These are phyloP conservation scores for Girardinus metallicus DNA, from an alignment of 2,797 vertebrate genomes.

Conservation along the genomic window DNA sequence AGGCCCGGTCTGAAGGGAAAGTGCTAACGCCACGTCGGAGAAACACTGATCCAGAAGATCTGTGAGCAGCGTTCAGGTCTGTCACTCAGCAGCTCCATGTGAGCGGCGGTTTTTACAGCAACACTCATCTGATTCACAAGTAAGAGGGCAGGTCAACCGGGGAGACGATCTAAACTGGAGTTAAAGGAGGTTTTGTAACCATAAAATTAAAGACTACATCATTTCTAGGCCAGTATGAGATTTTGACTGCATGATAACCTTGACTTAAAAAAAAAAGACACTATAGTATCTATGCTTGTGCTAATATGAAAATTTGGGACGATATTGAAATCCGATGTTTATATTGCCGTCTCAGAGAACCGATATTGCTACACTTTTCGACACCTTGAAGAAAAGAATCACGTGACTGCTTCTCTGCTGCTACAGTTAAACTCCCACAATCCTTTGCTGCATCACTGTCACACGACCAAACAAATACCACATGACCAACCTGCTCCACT, in stretches of 20 bases:
- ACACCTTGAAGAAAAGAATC: no score
- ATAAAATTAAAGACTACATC: not conserved
- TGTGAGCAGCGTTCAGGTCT: conserved; percentile 47
- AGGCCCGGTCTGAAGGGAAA: conserved; percentile 68
- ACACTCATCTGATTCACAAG: conserved; percentile 13
- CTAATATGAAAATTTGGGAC: no score
- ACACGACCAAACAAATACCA: no score
- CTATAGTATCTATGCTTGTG: no score
- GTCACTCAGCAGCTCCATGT: conserved; percentile 43
- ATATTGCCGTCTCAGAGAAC: no score
- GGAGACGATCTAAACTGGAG: not conserved
- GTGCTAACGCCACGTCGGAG: conserved; percentile 55
- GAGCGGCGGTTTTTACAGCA: conserved; percentile 25
- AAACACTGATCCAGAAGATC: conserved; percentile 40
- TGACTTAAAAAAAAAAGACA: not conserved
- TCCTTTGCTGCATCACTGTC: no score
- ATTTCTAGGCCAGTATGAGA: not conserved
- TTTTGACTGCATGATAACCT: not conserved
- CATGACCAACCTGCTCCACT: no score
- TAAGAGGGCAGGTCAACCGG: not conserved
- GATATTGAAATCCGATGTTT: no score
- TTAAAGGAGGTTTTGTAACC: not conserved
- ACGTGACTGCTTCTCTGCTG: no score
- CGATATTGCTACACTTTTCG: no score
- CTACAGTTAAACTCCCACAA: no score